Evolutionary conservation across 2,888 invertebrate genomes (phyloP).

Genomic region (Tachina fera): DNA sequence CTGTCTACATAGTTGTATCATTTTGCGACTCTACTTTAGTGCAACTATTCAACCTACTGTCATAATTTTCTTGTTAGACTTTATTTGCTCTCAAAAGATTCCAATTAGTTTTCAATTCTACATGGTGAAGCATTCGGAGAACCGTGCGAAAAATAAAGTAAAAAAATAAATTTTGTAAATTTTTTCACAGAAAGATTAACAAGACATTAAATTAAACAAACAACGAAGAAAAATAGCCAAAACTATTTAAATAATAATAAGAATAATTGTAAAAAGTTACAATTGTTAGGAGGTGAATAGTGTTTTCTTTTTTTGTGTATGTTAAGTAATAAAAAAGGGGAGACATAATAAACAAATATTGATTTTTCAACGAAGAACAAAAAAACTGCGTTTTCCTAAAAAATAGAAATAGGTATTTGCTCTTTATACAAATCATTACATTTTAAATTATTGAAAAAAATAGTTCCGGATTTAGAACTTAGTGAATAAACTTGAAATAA

Average conservation of each 20-base stretch:
- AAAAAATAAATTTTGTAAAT: conserved; percentile 6
- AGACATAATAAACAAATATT: conserved; percentile 63
- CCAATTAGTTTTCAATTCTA: conserved; percentile 58
- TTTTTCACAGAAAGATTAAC: conserved; percentile 14
- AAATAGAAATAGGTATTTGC: not conserved
- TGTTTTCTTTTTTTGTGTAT: conserved; percentile 31
- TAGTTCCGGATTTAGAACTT: too few relatives aligned
- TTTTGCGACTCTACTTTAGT: not conserved
- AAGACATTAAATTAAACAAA: conserved; percentile 44
- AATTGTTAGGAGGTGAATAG: conserved; percentile 24
- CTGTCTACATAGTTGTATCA: conserved; percentile 12
- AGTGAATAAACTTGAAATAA: too few relatives aligned
- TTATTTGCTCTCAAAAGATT: too few relatives aligned
- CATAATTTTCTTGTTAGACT: conserved; percentile 18
- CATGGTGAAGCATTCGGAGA: conserved; percentile 48
- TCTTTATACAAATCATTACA: conserved; percentile 28
- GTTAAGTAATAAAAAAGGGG: conserved; percentile 45
- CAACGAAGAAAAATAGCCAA: conserved; percentile 50
- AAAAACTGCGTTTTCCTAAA: not conserved
- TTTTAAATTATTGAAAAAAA: conserved; percentile 34
- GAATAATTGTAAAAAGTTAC: conserved; percentile 17
- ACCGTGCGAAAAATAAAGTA: not conserved
- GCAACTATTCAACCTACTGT: conserved; percentile 26
- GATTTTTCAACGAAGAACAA: conserved; percentile 61
- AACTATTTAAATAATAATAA: conserved; percentile 20